Evolutionary conservation across 2,888 invertebrate genomes (phyloP).

Genomic region (Aquatica leii): DNA sequence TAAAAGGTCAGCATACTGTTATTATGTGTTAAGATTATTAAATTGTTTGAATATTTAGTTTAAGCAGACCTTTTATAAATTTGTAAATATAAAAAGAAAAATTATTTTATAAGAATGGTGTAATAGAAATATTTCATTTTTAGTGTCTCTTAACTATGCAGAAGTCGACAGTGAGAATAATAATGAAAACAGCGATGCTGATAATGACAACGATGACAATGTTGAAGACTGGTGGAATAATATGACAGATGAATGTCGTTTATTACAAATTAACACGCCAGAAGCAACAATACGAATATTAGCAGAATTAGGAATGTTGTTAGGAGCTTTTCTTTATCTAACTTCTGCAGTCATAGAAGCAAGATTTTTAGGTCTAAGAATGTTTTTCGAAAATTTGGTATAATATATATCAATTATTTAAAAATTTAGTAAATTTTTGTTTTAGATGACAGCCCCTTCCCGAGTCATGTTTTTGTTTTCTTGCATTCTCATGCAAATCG

Average conservation of each 20-base stretch:
- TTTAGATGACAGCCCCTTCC: constrained; percentile 85
- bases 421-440: too few relatives aligned
- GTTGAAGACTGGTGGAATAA: constrained; percentile 78
- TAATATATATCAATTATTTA: constrained; percentile 47
- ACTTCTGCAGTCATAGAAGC: constrained; percentile 87
- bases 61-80: too few relatives aligned
- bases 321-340: constrained; percentile 87
- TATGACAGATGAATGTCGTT: constrained; percentile 73
- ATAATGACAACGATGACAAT: constrained; percentile 63
- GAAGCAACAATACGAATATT: constrained; percentile 74
- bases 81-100: too few relatives aligned
- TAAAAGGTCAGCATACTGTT: too few relatives aligned
- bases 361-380: constrained; percentile 87
- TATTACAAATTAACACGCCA: constrained; percentile 70
- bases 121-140: too few relatives aligned
- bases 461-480: constrained; percentile 95
- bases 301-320: constrained; percentile 80
- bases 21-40: too few relatives aligned
- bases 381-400: constrained; percentile 96
- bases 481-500: constrained; percentile 84
- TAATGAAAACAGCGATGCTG: too few relatives aligned
- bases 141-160: constrained; percentile 6
- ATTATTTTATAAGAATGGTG: too few relatives aligned
- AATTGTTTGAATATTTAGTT: too few relatives aligned
- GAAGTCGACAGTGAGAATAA: constrained; percentile 7